Evolutionary conservation across 2,797 vertebrate species (phyloP).

Genomic region (Pyrrhura leucotis): DNA sequence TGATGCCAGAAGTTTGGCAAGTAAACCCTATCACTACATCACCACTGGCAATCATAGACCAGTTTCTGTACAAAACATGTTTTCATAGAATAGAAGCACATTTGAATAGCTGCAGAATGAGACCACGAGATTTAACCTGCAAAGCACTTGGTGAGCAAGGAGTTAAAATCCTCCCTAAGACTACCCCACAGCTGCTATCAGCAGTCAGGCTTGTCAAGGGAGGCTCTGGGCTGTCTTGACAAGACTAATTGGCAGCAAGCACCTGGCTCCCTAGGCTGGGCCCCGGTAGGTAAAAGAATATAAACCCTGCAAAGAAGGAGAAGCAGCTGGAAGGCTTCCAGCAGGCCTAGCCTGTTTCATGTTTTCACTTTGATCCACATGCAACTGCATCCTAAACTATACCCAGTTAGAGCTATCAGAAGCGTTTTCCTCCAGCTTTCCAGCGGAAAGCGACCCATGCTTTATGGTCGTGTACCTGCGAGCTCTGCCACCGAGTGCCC

Average conservation of each 20-base stretch:
- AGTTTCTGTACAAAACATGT: neutral
- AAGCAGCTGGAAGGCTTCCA: conserved; percentile 32
- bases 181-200: conserved; percentile 57
- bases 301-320: conserved; percentile 31
- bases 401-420: neutral
- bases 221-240: conserved; percentile 42
- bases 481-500: neutral
- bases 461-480: neutral
- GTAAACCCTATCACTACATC: neutral
- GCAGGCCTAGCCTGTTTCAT: neutral
- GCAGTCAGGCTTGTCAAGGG: conserved; percentile 64
- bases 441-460: neutral
- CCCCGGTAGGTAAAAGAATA: conserved; percentile 33
- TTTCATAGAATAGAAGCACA: neutral
- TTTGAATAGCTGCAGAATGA: neutral
- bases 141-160: neutral
- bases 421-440: neutral
- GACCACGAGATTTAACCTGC: neutral
- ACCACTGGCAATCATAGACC: neutral
- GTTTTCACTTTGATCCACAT: neutral
- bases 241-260: conserved; percentile 68
- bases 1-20: neutral
- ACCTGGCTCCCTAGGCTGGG: conserved; percentile 32
- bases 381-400: neutral
- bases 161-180: conserved; percentile 48